A percentile compares a stretch with the other conserved stretches of the same genome.
These are phyloP conservation scores for Caiman crocodilus DNA, from an alignment of 2,797 vertebrate species.

Conservation along the genomic window DNA sequence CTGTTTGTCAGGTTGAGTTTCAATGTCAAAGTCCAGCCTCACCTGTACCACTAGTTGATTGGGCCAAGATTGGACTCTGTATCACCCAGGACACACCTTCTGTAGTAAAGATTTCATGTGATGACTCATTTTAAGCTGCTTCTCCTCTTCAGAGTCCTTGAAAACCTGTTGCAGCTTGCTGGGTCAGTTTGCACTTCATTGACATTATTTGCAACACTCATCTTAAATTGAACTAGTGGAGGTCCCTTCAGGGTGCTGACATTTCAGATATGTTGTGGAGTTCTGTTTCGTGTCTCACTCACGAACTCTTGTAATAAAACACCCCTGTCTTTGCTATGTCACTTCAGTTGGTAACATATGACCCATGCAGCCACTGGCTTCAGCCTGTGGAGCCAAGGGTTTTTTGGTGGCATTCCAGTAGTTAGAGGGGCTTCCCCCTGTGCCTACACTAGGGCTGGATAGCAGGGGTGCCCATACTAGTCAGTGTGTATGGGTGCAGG, in stretches of 20 bases:
- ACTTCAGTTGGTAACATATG: no score
- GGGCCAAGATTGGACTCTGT: not conserved
- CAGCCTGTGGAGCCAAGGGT: no score
- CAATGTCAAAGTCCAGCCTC: constrained; percentile 1
- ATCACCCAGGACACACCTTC: constrained; percentile 5
- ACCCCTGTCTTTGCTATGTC: no score
- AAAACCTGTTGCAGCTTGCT: not conserved
- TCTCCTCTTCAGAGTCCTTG: not conserved
- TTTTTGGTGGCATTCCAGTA: no score
- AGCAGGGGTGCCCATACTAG: no score
- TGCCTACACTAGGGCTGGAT: no score
- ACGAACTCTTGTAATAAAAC: no score
- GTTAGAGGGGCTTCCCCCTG: no score
- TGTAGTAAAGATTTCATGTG: not conserved
- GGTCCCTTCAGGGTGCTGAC: not conserved
- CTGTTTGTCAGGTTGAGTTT: constrained; percentile 41
- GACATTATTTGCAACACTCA: not conserved
- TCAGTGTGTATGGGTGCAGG: no score
- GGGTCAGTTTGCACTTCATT: no score
- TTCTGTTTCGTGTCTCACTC: not conserved
- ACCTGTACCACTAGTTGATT: not conserved
- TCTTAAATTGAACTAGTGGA: not conserved
- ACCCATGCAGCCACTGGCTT: no score
- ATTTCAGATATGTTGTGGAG: not conserved
- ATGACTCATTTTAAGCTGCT: constrained; percentile 28